Conservation (phyloP, 1,140 invertebrate species). For the Zeugodacus cucurbitae region DNA sequence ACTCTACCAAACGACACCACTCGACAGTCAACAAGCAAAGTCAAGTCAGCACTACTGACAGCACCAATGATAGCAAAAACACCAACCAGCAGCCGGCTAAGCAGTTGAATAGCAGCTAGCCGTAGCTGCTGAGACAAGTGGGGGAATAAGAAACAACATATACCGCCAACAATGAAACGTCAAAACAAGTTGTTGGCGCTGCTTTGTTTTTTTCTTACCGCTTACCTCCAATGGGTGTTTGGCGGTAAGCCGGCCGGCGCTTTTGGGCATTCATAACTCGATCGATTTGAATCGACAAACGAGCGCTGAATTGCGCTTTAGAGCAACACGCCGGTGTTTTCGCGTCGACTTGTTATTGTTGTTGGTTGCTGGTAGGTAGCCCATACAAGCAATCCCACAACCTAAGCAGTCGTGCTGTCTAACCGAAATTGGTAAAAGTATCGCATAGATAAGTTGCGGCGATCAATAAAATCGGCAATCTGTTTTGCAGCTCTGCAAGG, state of each 20-base stretch:
- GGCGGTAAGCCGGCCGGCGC: slow-evolving; percentile 14
- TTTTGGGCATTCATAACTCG: slow-evolving; percentile 30
- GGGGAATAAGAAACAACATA: background rate
- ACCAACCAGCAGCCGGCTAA: background rate
- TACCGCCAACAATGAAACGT: background rate
- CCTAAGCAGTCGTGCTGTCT: slow-evolving; percentile 4
- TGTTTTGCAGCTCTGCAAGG: background rate
- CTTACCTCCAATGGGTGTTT: background rate
- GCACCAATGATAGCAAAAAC: background rate
- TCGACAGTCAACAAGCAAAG: background rate
- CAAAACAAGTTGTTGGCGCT: slow-evolving; percentile 15
- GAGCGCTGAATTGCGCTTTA: background rate
- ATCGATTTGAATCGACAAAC: slow-evolving; percentile 14
- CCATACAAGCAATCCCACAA: background rate
- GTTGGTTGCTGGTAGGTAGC: background rate
- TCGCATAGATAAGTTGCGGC: background rate
- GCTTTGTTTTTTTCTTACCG: background rate
- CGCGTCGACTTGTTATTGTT: background rate
- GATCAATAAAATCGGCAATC: background rate
- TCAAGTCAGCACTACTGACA: background rate
- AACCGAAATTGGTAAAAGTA: slow-evolving; percentile 35
- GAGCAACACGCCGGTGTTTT: background rate
- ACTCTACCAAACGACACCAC: background rate
- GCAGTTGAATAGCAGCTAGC: background rate
- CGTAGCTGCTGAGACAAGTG: background rate